Conservation (phyloP, 2,113 vertebrate genomes). For the Heterotilapia buettikoferi region DNA sequence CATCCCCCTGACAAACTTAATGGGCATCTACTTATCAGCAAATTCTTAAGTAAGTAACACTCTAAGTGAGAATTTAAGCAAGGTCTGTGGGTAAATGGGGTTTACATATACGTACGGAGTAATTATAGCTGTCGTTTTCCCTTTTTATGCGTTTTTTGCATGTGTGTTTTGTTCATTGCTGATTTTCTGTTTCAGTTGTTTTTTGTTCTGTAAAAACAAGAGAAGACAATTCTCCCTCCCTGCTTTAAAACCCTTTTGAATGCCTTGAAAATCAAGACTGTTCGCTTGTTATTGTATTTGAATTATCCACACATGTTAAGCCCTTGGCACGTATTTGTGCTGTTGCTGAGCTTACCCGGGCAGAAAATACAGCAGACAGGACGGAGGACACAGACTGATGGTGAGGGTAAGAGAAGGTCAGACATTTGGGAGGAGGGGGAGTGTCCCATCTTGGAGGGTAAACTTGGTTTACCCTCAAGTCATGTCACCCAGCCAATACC, state of each 20-base stretch:
- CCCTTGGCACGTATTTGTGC: neutral
- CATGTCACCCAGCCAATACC: conserved; percentile 1
- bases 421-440: neutral
- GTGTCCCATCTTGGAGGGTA: conserved; percentile 9
- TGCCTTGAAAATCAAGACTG: neutral
- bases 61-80: neutral
- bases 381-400: neutral
- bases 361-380: conserved; percentile 8
- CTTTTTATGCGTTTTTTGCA: neutral
- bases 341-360: conserved; percentile 7
- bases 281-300: neutral
- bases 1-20: conserved; percentile 3
- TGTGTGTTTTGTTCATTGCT: neutral
- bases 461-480: conserved; percentile 35
- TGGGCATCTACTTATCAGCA: neutral
- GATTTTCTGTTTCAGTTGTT: neutral
- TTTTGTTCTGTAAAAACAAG: neutral
- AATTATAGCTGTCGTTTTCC: conserved; percentile 41
- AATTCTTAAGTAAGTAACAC: neutral
- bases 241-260: neutral
- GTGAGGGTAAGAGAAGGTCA: conserved; percentile 35
- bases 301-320: neutral
- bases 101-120: neutral
- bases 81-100: neutral
- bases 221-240: neutral